Percentiles rank a stretch among this genome's conserved stretches.
These are phyloP conservation scores for Synergus japonicus DNA, from an alignment of 2,888 invertebrate genomes.

Conservation along the genomic window DNA sequence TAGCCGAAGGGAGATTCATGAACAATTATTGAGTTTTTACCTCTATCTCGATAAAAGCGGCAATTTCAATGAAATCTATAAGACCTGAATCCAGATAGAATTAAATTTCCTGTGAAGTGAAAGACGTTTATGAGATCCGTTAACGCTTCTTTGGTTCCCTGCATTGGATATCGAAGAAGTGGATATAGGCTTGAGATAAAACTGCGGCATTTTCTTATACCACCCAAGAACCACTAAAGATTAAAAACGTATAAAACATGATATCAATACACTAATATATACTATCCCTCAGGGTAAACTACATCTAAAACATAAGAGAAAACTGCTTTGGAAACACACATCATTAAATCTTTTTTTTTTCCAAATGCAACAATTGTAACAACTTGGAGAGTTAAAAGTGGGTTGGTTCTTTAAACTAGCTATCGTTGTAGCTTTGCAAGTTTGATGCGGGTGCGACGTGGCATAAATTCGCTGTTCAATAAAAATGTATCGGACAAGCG, in stretches of 20 bases:
- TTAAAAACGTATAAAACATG: not conserved
- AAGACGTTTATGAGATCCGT: conserved; percentile 25
- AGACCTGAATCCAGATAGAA: conserved; percentile 11
- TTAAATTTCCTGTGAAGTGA: conserved; percentile 15
- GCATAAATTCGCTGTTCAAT: conserved; percentile 40
- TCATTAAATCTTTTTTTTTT: no score
- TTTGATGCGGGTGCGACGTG: conserved; percentile 45
- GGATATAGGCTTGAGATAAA: not conserved
- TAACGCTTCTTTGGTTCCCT: conserved; percentile 9
- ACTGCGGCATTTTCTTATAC: conserved; percentile 2
- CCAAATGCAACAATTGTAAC: not conserved
- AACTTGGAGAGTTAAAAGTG: not conserved
- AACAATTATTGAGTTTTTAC: conserved; percentile 7
- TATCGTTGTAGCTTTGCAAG: conserved; percentile 48
- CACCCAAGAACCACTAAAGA: conserved; percentile 8
- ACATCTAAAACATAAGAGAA: no score
- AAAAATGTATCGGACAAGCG: conserved; percentile 45
- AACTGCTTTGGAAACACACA: no score
- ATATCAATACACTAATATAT: no score
- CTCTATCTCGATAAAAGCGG: conserved; percentile 4
- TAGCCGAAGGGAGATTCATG: not conserved
- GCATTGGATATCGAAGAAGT: conserved; percentile 16
- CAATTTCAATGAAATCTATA: not conserved
- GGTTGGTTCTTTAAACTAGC: not conserved
- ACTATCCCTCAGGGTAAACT: no score